Percentiles rank a stretch among this genome's conserved stretches.
phyloP scores from a whole-genome alignment of 92 coral and sea anemone species.

The Phymanthus crucifer region DNA sequence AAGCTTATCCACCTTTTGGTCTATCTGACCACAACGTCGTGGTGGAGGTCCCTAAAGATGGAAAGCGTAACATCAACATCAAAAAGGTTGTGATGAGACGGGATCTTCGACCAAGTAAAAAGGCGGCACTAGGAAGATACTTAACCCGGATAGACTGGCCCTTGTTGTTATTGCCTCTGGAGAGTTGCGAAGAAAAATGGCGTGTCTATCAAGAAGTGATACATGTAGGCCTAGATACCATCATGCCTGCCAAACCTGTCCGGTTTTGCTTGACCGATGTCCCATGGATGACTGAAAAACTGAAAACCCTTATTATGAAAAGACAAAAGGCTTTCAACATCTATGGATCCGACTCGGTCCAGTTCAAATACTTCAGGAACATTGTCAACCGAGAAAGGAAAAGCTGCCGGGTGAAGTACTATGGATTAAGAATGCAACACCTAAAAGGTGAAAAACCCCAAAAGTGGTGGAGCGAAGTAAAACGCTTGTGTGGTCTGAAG shows the following conservation, averaged over 20 bases:
- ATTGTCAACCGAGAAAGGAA: conserved; percentile 48
- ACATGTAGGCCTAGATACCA: conserved; percentile 10
- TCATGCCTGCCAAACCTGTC: conserved; percentile 27
- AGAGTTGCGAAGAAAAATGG: conserved; percentile 29
- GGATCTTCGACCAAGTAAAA: conserved; percentile 33
- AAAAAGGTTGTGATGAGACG: no score
- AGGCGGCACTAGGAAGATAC: conserved; percentile 34
- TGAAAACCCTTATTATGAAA: conserved; percentile 38
- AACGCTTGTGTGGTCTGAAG: conserved; percentile 44
- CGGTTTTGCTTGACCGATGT: conserved; percentile 20
- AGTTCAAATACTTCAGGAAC: conserved; percentile 37
- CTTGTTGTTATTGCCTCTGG: not conserved
- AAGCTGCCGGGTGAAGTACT: conserved; percentile 34
- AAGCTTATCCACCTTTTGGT: conserved; percentile 21
- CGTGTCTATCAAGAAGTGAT: conserved; percentile 14
- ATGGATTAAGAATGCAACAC: conserved; percentile 36
- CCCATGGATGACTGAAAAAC: conserved; percentile 38
- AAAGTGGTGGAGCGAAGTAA: conserved; percentile 51
- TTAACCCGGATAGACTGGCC: conserved; percentile 31
- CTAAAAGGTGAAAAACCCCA: conserved; percentile 45
- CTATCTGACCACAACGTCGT: conserved; percentile 30
- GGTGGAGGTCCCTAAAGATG: no score
- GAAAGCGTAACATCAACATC: no score
- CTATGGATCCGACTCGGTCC: conserved; percentile 26
- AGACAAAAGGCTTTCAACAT: conserved; percentile 38